These are phyloP conservation scores for Brachionichthys hirsutus DNA, from an alignment of 2,113 vertebrate species.

Conservation along the genomic window DNA sequence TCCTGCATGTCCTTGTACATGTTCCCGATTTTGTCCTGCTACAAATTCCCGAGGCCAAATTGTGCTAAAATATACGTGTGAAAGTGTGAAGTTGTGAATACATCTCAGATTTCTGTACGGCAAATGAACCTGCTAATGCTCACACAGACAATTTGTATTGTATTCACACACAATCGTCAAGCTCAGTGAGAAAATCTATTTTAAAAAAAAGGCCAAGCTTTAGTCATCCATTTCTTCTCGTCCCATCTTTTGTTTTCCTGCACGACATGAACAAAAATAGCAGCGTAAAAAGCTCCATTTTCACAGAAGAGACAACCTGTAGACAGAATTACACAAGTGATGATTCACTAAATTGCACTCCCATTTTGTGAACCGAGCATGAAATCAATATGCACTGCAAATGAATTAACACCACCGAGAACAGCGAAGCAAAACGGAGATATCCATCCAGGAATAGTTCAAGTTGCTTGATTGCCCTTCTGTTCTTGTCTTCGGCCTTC, in stretches of 20 bases:
- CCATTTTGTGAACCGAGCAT: constrained; percentile 14
- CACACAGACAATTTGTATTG: constrained; percentile 1
- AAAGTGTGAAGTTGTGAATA: constrained; percentile 24
- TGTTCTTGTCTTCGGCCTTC: constrained; percentile 8
- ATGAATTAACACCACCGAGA: constrained; percentile 25
- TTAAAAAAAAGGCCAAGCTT: constrained; percentile 48
- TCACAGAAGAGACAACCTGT: constrained; percentile 41
- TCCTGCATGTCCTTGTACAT: constrained; percentile 40
- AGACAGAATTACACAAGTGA: constrained; percentile 41
- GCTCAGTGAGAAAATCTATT: constrained; percentile 40
- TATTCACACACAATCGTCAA: constrained; percentile 32
- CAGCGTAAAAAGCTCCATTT: constrained; percentile 45
- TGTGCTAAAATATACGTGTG: constrained; percentile 10
- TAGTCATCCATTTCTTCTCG: constrained; percentile 46
- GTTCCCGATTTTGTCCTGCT: no score
- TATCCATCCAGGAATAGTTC: constrained; percentile 37
- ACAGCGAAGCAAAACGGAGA: constrained; percentile 4
- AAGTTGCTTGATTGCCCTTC: constrained; percentile 17
- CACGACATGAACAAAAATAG: constrained; percentile 49
- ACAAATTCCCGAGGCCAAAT: constrained; percentile 1
- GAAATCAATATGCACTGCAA: constrained; percentile 12
- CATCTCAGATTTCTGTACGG: not conserved
- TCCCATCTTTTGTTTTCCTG: constrained; percentile 33
- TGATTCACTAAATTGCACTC: constrained; percentile 39
- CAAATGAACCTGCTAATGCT: constrained; percentile 10